Conservation (phyloP, 2,113 vertebrate species). For the Machaerirhynchus nigripectus region DNA sequence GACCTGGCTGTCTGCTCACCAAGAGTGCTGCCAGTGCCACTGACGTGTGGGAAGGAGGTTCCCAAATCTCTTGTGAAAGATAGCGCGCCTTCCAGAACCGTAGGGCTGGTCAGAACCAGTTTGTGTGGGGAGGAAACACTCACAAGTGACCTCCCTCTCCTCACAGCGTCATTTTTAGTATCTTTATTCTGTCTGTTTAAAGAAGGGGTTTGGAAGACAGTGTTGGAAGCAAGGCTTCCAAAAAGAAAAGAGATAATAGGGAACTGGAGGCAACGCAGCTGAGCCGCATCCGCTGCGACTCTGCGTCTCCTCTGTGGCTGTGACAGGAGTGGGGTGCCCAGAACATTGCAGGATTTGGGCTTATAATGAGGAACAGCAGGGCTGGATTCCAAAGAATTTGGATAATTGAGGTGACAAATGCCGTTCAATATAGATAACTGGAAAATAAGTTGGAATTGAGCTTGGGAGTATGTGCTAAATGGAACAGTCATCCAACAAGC, state of each 20-base stretch:
- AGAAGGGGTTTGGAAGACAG: conserved; percentile 9
- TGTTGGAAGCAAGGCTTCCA: background rate
- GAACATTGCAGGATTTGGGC: background rate
- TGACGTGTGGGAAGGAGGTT: background rate
- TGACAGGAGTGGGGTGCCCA: background rate
- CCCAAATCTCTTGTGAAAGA: background rate
- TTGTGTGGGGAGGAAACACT: background rate
- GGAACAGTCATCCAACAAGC: background rate
- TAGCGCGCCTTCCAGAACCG: rapidly evolving
- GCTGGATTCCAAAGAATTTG: background rate
- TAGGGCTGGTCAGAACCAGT: background rate
- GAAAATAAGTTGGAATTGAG: background rate
- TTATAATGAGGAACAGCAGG: conserved; percentile 13
- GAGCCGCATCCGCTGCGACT: background rate
- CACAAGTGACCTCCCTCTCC: background rate
- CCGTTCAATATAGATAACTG: conserved; percentile 14
- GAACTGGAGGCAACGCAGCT: background rate
- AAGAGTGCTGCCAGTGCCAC: background rate
- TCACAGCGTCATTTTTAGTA: background rate
- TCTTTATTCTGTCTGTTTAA: conserved; percentile 15
- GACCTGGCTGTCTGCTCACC: background rate
- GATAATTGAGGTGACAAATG: conserved; percentile 37
- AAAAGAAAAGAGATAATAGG: background rate
- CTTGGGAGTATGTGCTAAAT: background rate
- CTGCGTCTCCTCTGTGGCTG: background rate